phyloP scores from a whole-genome alignment of 2,113 vertebrate species.

The Columbina picui region DNA sequence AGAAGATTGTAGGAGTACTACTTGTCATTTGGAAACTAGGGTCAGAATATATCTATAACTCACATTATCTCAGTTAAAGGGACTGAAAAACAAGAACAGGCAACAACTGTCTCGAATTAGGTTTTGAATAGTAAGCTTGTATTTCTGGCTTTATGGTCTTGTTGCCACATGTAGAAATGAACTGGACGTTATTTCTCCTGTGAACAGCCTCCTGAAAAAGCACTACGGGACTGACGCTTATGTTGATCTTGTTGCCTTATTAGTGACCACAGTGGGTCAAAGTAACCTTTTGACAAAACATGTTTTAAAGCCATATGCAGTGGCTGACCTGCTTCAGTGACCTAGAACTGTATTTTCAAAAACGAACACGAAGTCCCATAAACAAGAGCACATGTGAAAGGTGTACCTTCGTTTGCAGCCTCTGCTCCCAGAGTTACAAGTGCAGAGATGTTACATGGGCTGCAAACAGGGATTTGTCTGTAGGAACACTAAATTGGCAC shows the following conservation, averaged over 20 bases:
- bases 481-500: background rate
- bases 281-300: conserved; percentile 19
- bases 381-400: background rate
- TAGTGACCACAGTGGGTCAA: background rate
- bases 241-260: background rate
- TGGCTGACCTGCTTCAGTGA: background rate
- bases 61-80: background rate
- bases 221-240: background rate
- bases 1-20: background rate
- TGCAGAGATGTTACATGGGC: background rate
- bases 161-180: background rate
- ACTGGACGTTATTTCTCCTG: background rate
- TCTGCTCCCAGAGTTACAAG: background rate
- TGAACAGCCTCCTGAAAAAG: background rate
- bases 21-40: background rate
- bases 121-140: background rate
- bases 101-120: background rate
- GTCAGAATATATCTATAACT: background rate
- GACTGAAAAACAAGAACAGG: background rate
- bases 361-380: background rate
- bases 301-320: background rate
- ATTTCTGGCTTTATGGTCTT: background rate
- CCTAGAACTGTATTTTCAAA: background rate
- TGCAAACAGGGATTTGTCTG: background rate
- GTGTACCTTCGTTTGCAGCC: background rate